These are phyloP conservation scores for Drosophila rhopaloa DNA, from an alignment of 1,140 invertebrate species.

Conservation along the genomic window DNA sequence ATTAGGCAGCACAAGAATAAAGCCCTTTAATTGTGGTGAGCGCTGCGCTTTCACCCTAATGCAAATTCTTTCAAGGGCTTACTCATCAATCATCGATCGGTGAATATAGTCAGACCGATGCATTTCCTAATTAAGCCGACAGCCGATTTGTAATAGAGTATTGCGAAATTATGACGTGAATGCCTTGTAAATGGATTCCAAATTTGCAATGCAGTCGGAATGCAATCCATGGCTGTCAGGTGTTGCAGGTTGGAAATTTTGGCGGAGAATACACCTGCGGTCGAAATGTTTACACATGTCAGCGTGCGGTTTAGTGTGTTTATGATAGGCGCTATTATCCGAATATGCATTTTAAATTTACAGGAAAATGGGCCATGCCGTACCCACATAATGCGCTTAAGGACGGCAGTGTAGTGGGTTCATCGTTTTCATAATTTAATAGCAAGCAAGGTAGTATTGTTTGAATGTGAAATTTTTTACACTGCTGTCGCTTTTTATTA, in stretches of 20 bases:
- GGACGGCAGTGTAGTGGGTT: neutral
- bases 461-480: neutral
- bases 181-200: conserved; percentile 7
- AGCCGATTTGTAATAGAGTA: conserved; percentile 16
- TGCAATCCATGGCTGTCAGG: conserved; percentile 1
- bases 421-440: conserved; percentile 15
- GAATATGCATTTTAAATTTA: conserved; percentile 26
- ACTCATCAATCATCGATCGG: conserved; percentile 26
- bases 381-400: conserved; percentile 6
- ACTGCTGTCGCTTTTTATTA: too few species aligned
- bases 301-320: conserved; percentile 64
- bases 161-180: conserved; percentile 8
- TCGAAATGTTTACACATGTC: conserved; percentile 57
- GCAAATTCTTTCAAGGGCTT: neutral
- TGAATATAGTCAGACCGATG: neutral
- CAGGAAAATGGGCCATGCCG: too few species aligned
- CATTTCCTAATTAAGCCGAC: conserved; percentile 34
- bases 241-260: neutral
- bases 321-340: conserved; percentile 45
- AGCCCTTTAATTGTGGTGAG: conserved; percentile 23
- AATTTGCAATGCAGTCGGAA: conserved; percentile 11
- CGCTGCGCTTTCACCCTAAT: neutral
- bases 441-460: neutral
- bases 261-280: conserved; percentile 1
- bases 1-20: neutral